A percentile compares a stretch with the other conserved stretches of the same genome.
Conservation (phyloP, 2,113 vertebrate species). For the Sprattus sprattus region DNA sequence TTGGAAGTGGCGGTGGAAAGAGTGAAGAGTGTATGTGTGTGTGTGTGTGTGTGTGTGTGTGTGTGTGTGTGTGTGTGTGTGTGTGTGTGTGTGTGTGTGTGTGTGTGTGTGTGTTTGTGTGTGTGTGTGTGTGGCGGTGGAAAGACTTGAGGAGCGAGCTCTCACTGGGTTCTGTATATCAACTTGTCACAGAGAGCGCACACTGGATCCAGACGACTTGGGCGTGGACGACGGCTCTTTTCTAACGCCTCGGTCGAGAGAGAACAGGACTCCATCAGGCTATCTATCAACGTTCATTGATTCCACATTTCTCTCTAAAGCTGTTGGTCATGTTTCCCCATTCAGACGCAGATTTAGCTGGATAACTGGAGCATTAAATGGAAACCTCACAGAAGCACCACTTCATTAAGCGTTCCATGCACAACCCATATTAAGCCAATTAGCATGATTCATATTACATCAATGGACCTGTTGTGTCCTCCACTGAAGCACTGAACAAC, state of each 20-base stretch:
- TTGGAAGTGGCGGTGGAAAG: neutral
- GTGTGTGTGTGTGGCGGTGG: too few relatives aligned
- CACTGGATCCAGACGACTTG: neutral
- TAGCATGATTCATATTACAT: neutral
- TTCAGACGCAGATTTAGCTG: neutral
- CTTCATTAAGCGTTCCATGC: neutral
- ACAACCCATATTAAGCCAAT: neutral
- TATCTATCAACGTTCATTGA: neutral
- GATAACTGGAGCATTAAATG: neutral
- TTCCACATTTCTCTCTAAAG: neutral
- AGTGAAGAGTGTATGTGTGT: too few relatives aligned
- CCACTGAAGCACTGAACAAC: neutral
- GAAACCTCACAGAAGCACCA: neutral
- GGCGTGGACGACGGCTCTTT: neutral
- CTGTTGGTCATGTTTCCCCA: neutral
- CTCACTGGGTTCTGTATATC: conserved; percentile 25
- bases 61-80: too few relatives aligned
- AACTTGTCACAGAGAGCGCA: conserved; percentile 29
- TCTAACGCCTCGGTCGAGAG: neutral
- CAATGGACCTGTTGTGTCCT: neutral
- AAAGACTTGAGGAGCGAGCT: neutral
- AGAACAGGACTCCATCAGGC: neutral
- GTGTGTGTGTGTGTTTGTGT: too few relatives aligned
- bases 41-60: too few relatives aligned
- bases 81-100: too few relatives aligned